Evolutionary conservation across 2,797 vertebrate genomes (phyloP).

Genomic region (Darevskia nairensis): DNA sequence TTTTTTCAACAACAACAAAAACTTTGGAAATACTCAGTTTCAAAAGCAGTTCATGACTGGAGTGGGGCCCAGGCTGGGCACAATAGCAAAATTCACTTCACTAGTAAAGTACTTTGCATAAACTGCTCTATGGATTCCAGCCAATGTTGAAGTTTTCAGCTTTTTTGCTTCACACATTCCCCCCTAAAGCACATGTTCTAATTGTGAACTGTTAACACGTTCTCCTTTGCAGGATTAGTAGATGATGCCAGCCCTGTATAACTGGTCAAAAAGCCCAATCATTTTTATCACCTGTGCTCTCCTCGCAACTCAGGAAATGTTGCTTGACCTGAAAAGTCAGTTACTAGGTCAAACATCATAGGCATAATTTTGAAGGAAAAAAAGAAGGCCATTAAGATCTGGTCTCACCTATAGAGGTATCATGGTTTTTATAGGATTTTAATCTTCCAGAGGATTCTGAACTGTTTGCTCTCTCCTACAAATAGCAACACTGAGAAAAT

Average conservation of each 20-base stretch:
- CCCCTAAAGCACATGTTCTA: accelerated
- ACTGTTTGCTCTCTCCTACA: background rate
- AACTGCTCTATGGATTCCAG: accelerated
- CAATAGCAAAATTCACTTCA: accelerated
- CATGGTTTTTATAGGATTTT: background rate
- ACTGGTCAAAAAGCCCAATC: background rate
- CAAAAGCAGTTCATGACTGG: background rate
- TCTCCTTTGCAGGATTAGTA: background rate
- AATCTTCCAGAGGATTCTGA: background rate
- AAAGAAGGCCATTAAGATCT: slow-evolving; percentile 3
- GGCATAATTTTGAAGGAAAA: accelerated
- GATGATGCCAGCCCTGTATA: background rate
- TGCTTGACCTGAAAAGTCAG: background rate
- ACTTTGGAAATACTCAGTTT: background rate
- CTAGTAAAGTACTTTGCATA: background rate
- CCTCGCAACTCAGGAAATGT: background rate
- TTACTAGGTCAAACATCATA: background rate
- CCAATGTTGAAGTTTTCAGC: accelerated
- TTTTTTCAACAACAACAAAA: background rate
- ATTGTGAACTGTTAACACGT: background rate
- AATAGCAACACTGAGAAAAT: background rate
- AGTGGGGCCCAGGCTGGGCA: accelerated
- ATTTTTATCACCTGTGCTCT: background rate
- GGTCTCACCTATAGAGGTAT: slow-evolving; percentile 12
- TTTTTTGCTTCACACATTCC: background rate